Evolutionary conservation across 2,888 invertebrate genomes (phyloP), one percentile per base, ranked within the genome.

Genomic region (Mechanitis messenoides): DNA sequence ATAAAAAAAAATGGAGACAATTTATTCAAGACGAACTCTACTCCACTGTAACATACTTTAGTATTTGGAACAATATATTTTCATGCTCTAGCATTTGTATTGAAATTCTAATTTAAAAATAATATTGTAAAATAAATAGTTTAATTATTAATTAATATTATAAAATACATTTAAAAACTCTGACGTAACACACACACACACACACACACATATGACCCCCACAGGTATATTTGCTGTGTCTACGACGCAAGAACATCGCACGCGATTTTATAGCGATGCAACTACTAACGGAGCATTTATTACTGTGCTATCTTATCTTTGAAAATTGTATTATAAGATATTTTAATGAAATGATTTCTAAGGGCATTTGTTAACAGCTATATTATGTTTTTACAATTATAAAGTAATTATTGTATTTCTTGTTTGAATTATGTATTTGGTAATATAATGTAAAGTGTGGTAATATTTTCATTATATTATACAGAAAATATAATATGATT

Each of bases 251-350:
- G 54, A 57, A 72, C 66, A 76, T 73, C 80, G 81, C 84, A 84
- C 80, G 84, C 84, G 82, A 83, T 79, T 75, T 73, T 71, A 69
- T 71, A 65, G 71, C 76, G 78, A 76, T 78, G 79, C 80, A 80
- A 78, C 77, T 77, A 81, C 81, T 55, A 38, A 12, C 12, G 28
- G 55, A 11, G 54, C 59, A 81, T 50, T 50, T 31, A 50, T 50
- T 50, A 50, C 50, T 50, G 50, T 50, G 2, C 50, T 31, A 50
- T 50, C 50, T 50, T 50, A 31, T 50, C 28, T 50, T 50, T 50
- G 31, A 31, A n/a, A n/a, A n/a, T n/a, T n/a, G n/a, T n/a, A n/a
- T 31, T 31, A 31, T 50, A 50, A 31, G 31, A 50, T 50, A 31
- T 31, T 31, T 31, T 11, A 28, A 47, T 47, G 20, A 47, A 35